Evolutionary conservation across 1,140 invertebrate species (phyloP).

Genomic region (Apis mellifera): Amel_HAv3.1 CM009942.2:7974001-7974500

Average conservation of each 20-base stretch:
- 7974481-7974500: conserved; percentile 86
- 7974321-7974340: conserved; percentile 91
- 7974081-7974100: conserved; percentile 84
- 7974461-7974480: conserved; percentile 87
- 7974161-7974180: not conserved
- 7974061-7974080: conserved; percentile 84
- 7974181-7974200: not conserved
- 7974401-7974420: conserved; percentile 88
- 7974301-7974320: conserved; percentile 68
- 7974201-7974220: not conserved
- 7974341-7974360: conserved; percentile 92
- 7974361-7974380: conserved; percentile 84
- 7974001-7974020: conserved; percentile 90
- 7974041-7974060: conserved; percentile 86
- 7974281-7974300: too few species aligned
- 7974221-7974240: too few species aligned
- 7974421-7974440: conserved; percentile 88
- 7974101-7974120: conserved; percentile 82
- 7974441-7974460: conserved; percentile 91
- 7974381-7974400: conserved; percentile 87
- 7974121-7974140: conserved; percentile 86
- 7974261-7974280: too few species aligned
- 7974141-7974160: conserved; percentile 79
- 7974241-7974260: too few species aligned
- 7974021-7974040: conserved; percentile 89